These are phyloP conservation scores for Microtus agrestis DNA, from an alignment of 2,797 vertebrate genomes.

Conservation along the genomic window DNA sequence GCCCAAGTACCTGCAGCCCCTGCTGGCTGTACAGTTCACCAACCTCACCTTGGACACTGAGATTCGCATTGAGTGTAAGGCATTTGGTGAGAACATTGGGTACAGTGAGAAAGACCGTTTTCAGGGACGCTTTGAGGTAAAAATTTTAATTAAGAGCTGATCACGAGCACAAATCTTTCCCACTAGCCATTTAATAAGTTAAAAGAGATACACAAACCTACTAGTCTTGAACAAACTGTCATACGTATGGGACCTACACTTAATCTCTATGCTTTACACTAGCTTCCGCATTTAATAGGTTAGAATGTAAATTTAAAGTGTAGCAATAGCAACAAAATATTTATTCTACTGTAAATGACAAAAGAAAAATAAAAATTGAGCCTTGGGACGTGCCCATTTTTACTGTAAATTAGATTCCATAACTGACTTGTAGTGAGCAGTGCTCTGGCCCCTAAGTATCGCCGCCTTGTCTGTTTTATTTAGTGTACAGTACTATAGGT, in stretches of 20 bases:
- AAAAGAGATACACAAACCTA: constrained; percentile 90
- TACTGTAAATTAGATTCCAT: constrained; percentile 99
- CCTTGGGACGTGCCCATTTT: constrained; percentile 98
- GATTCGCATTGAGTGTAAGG: constrained; percentile 96
- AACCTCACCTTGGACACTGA: constrained; percentile 91
- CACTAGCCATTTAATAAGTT: constrained; percentile 89
- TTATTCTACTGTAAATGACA: constrained; percentile 99
- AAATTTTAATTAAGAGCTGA: constrained; percentile 95
- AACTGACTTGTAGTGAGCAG: constrained; percentile 97
- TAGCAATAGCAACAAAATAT: constrained; percentile 99
- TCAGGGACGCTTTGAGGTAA: constrained; percentile 98
- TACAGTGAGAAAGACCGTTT: constrained; percentile 99
- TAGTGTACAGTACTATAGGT: constrained; percentile 96
- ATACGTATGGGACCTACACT: constrained; percentile 99
- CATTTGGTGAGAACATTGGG: constrained; percentile 92
- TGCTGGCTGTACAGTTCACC: constrained; percentile 96
- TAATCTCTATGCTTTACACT: constrained; percentile 99
- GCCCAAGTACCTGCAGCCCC: constrained; percentile 94
- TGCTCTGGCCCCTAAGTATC: constrained; percentile 95
- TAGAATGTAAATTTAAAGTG: constrained; percentile 99
- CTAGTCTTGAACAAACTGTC: constrained; percentile 99
- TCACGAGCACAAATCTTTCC: constrained; percentile 90
- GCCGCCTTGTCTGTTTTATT: constrained; percentile 95
- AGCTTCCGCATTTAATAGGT: constrained; percentile 98
- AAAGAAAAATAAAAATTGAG: constrained; percentile 96